Base-by-base conservation (phyloP, 2,888 invertebrate species). In the Drosophila picticornis region DNA sequence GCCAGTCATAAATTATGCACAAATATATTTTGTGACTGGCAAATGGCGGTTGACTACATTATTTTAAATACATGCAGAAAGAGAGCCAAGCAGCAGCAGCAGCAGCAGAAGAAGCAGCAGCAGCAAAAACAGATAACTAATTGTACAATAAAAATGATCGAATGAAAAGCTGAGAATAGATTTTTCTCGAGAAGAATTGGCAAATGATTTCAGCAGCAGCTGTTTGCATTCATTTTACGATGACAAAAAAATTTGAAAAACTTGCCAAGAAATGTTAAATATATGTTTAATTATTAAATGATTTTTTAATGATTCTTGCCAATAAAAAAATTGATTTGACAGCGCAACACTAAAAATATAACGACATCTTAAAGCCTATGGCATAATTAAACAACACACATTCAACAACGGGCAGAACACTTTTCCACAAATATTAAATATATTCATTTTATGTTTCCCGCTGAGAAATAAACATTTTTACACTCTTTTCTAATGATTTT, bases 1-100 rank as follows among this genome's bases (percentile, higher is more conserved):
- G 88, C 90, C 84, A 84, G 84, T 84, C 90, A 84, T 84, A 89
- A 84, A 84, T 84, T 89, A 84, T 84, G 81, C 84, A 84, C 58
- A 89, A 78, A 74, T 76, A 84, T 75, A 56, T 38, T 56, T 72
- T 67, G 57, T 74, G 74, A 87, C 84, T 84, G 72, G 90, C 84
- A 84, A 84, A 84, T 84, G 84, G 88, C 84, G 84, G 71, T 60
- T 64, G 77, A 58, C 60, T 57, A 72, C 56, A 72, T 62, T 72
- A 72, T 72, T 52, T 62, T 62, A 62, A 71, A 71, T 61, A 72
- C n/a, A 27, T 9, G 19, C 46, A 16, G 11, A n/a, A 25, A 32
- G 7, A 27, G 27, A 36, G 16, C 29, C n/a, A 56, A 13, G 29
- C 19, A 9, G 56, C 38, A n/a, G 29, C 6, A 29, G n/a, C n/a